Evolutionary conservation across 2,797 vertebrate species (phyloP).

Genomic region (Leptodactylus fallax): DNA sequence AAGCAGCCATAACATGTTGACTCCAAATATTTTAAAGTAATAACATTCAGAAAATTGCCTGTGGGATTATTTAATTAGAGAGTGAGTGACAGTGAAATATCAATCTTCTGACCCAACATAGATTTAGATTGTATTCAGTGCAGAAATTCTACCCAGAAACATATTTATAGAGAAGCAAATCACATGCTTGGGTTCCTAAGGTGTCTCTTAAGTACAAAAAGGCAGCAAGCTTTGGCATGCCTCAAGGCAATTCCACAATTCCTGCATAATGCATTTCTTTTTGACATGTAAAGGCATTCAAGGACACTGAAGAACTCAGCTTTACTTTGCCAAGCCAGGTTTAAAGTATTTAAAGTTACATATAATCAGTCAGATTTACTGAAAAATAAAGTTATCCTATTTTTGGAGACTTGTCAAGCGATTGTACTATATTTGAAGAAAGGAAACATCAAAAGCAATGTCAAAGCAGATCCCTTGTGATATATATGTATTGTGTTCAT

Average conservation of each 20-base stretch:
- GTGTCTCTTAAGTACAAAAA: conserved; percentile 52
- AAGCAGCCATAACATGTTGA: neutral
- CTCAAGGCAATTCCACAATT: conserved; percentile 41
- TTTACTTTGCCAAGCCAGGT: conserved; percentile 67
- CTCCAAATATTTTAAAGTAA: conserved; percentile 30
- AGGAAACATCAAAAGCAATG: conserved; percentile 49
- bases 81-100: conserved; percentile 34
- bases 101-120: conserved; percentile 15
- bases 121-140: conserved; percentile 35
- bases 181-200: conserved; percentile 46
- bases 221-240: conserved; percentile 64
- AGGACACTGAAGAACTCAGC: conserved; percentile 64
- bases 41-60: conserved; percentile 12
- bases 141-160: conserved; percentile 37
- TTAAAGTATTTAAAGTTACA: conserved; percentile 63
- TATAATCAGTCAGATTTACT: conserved; percentile 60
- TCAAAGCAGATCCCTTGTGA: conserved; percentile 52
- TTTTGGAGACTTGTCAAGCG: conserved; percentile 54
- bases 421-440: conserved; percentile 48
- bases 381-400: conserved; percentile 58
- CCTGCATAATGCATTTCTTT: conserved; percentile 58
- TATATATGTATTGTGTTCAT: conserved; percentile 40
- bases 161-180: conserved; percentile 47
- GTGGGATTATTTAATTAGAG: conserved; percentile 26
- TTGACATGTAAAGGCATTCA: conserved; percentile 64